Conservation (phyloP, 2,797 vertebrate genomes). For the Rhinichthys osculus region DNA sequence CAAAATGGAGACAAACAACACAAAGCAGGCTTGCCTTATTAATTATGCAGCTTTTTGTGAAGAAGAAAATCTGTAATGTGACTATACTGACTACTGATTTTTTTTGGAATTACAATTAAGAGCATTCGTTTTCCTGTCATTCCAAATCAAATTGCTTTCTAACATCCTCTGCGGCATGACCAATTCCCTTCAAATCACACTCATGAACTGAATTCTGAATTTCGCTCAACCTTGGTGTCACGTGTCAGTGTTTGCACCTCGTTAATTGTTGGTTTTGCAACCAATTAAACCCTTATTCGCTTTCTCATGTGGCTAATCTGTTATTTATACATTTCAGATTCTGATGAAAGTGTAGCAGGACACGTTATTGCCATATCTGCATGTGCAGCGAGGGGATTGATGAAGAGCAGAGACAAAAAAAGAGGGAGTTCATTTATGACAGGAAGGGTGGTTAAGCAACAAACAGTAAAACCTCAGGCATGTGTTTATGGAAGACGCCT, state of each 20-base stretch:
- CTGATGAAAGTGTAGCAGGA: background rate
- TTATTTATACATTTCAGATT: constrained; percentile 10
- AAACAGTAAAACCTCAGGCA: constrained; percentile 32
- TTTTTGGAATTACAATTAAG: constrained; percentile 20
- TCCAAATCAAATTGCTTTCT: constrained; percentile 22
- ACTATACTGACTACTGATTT: background rate
- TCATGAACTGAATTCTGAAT: constrained; percentile 36
- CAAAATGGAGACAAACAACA: constrained; percentile 22
- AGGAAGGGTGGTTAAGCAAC: constrained; percentile 29
- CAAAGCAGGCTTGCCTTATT: background rate
- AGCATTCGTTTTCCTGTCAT: background rate
- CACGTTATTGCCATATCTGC: background rate
- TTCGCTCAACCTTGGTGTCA: background rate
- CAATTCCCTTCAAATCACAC: constrained; percentile 21
- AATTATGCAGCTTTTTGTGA: constrained; percentile 15
- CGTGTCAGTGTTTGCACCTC: constrained; percentile 12
- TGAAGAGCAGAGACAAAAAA: constrained; percentile 9
- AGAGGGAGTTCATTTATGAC: background rate
- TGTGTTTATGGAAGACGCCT: constrained; percentile 42
- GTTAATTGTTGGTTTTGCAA: constrained; percentile 13
- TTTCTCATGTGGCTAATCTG: background rate
- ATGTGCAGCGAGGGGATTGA: background rate
- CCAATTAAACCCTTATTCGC: background rate
- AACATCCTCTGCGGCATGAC: constrained; percentile 24
- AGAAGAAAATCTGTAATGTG: constrained; percentile 23